Base-by-base conservation (phyloP, 2,113 vertebrate genomes). In the Neoarius graeffei region DNA sequence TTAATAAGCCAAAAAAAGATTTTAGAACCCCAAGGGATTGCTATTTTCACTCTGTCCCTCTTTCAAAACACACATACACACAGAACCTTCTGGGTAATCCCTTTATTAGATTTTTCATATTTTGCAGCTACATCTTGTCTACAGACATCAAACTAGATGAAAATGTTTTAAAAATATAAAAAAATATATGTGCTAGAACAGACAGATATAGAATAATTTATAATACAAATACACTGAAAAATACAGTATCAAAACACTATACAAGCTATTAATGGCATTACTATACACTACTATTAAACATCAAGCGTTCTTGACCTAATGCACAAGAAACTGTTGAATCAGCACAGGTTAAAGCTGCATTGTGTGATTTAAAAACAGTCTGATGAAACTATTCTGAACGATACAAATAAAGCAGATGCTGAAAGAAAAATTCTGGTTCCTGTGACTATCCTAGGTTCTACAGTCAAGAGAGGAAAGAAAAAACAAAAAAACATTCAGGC, bases 21-120 rank as follows among this genome's bases (percentile, higher is more conserved):
- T 84, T 27, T 35, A 52, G 13, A 77, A 54, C 8, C 4, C 59
- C 57, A 76, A 25, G 23, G 69, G n/a, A 15, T 15, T 83, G 42
- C 54, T 50, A 30, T 25, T 27, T 82, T 57, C 17, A 59, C 81
- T 85, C 87, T 71, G 91, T 88, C 42, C 71, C 11, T 67, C 23
- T 19, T 56, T 71, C 14, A 48, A 20, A 13, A 85, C 5, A 86
- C n/a, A 79, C 59, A 27, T n/a, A 83, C 27, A 73, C 25, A 84
- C 7, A 57, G 52, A 69, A 59, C 15, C 3, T 76, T 89, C 10
- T 30, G 6, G n/a, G 62, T 52, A 57, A 86, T 50, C 57, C 2
- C 10, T 90, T 90, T 83, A 90, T 71, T 88, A 88, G n/a, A 85
- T 54, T 54, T 20, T 54, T 81, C 54, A 81, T 35, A 77, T 9